These are phyloP conservation scores for Chaenogobius annularis DNA, from an alignment of 2,113 vertebrate species.

Conservation along the genomic window DNA sequence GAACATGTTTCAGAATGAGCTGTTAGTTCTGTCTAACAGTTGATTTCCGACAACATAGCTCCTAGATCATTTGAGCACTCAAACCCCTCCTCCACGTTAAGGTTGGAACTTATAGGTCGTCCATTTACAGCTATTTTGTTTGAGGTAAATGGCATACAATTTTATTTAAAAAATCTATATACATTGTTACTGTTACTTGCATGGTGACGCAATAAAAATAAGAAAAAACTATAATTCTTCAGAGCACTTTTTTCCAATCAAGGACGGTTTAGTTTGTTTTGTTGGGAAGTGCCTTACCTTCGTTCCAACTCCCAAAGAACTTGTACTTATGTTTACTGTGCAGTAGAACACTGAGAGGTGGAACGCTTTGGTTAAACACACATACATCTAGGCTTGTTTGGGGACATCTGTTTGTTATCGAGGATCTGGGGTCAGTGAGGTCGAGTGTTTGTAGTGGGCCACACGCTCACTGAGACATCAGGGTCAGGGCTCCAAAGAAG, in stretches of 20 bases:
- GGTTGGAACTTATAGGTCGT: not conserved
- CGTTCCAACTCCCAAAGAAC: too few species aligned
- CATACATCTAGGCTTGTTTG: slow-evolving; percentile 14
- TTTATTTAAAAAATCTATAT: not conserved
- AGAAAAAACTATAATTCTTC: not conserved
- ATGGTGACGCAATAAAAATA: too few species aligned
- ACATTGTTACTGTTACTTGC: too few species aligned
- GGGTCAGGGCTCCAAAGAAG: not conserved
- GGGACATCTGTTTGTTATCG: slow-evolving; percentile 60
- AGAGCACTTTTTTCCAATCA: not conserved
- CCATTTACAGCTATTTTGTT: not conserved
- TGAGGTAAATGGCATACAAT: not conserved
- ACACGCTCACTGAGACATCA: slow-evolving; percentile 25
- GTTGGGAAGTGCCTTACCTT: too few species aligned
- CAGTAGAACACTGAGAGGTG: not conserved
- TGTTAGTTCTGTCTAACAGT: too few species aligned
- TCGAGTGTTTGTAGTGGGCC: slow-evolving; percentile 31
- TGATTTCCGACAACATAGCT: too few species aligned
- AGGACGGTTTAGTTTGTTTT: too few species aligned
- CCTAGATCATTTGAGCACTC: too few species aligned
- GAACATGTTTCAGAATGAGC: too few species aligned
- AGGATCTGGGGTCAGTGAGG: slow-evolving; percentile 33
- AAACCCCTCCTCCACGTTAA: too few species aligned
- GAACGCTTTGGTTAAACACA: slow-evolving; percentile 1
- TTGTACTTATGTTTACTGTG: not conserved